Conservation (phyloP, 2,113 vertebrate species). For the Gallinago jamesoni region DNA sequence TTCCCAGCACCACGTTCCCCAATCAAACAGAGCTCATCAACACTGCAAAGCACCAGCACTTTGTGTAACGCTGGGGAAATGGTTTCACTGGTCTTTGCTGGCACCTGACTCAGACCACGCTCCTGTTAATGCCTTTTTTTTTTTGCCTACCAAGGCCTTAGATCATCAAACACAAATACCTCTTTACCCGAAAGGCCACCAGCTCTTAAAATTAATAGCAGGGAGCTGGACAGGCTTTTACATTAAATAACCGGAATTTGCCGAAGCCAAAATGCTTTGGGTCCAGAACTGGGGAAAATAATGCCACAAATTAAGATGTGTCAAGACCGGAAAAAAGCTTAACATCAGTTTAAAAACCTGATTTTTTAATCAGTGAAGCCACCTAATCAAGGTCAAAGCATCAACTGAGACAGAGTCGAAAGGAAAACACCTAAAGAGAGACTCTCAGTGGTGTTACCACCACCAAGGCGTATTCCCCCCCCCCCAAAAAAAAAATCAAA, state of each 20-base stretch:
- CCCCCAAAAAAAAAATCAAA: background rate
- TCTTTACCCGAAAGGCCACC: background rate
- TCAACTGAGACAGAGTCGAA: background rate
- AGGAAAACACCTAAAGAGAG: background rate
- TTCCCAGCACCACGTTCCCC: background rate
- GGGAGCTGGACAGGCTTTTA: background rate
- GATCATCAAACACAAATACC: background rate
- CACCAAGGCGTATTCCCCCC: too few relatives aligned
- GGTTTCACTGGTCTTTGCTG: background rate
- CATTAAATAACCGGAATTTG: background rate
- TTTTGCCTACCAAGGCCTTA: too few relatives aligned
- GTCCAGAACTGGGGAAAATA: background rate
- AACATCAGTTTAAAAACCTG: background rate
- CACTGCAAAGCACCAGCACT: accelerated
- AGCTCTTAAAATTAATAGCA: background rate
- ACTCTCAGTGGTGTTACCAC: background rate
- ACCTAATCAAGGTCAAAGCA: background rate
- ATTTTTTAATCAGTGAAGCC: background rate
- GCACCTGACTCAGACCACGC: too few relatives aligned
- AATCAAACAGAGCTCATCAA: background rate
- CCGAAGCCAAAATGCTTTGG: background rate
- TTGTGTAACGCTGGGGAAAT: accelerated
- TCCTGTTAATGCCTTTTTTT: background rate
- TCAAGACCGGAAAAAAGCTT: background rate
- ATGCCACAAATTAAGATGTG: background rate